Base-by-base conservation (phyloP, 2,888 invertebrate species). In the Drosophila picticornis region DNA sequence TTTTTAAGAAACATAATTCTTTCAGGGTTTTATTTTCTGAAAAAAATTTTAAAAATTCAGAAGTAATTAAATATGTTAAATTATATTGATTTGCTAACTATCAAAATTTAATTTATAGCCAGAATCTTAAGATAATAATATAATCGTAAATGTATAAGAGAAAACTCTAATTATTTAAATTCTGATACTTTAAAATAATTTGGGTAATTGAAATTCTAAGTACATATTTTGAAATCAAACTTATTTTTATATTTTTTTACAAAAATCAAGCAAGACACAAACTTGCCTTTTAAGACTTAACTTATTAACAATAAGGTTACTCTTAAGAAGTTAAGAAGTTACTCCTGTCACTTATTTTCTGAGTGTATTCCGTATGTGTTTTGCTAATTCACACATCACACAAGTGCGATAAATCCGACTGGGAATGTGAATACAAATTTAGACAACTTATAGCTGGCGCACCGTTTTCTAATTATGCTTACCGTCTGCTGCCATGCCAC, bases 401-500 rank as follows among this genome's bases (percentile, higher is more conserved):
- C 62, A 77, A 70, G 46, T 75, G 67, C 67, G 57, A 77, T 67
- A 71, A 61, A 70, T 73, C 65, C n/a, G 40, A 25, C 34, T 67
- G 58, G 58, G 48, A 22, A 38, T 46, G 58, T 55, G 58, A 53
- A 62, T 70, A 82, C 84, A 85, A 87, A 89, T 84, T 77, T 89
- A 86, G 88, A 65, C 34, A 57, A 52, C 62, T 66, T 25, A 57
- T 13, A 50, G 50, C 31, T 69, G 57, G 55, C 60, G 75, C 71
- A 68, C 69, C 77, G 70, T 71, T 71, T 46, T 46, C 46, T 46
- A 46, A 46, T 46, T 46, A 46, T 46, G 46, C 25, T 46, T 25
- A 46, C 29, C 19, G 51, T 51, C 51, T 55, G 36, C 36, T 88
- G 90, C 25, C 65, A 56, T 78, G 90, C 85, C 85, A 89, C 85